These are phyloP conservation scores for Cephus runcator DNA, from an alignment of 2,888 invertebrate species.

Conservation along the genomic window DNA sequence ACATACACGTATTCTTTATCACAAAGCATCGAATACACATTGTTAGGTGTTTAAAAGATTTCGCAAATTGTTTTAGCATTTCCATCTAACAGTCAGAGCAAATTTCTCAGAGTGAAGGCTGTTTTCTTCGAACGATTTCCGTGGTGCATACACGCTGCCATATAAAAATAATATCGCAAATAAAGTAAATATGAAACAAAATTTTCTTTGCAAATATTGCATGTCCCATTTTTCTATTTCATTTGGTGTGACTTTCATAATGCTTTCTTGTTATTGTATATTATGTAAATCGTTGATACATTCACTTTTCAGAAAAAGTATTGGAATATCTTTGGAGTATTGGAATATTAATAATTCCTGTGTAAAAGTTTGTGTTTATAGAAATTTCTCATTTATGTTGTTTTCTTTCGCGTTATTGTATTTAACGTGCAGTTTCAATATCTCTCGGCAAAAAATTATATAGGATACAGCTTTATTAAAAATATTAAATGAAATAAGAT, in stretches of 20 bases:
- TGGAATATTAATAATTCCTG: not conserved
- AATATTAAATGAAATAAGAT: not conserved
- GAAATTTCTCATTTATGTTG: no score
- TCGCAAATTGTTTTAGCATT: not conserved
- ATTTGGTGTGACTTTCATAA: not conserved
- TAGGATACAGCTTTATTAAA: not conserved
- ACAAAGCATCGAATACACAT: not conserved
- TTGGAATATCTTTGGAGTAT: not conserved
- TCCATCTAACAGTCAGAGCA: not conserved
- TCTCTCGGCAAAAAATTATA: not conserved
- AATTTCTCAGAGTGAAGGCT: not conserved
- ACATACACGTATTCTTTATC: not conserved
- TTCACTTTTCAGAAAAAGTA: not conserved
- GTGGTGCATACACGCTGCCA: not conserved
- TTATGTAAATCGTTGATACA: no score
- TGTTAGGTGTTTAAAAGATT: not conserved
- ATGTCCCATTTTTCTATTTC: not conserved
- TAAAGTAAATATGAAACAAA: not conserved
- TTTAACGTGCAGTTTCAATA: not conserved
- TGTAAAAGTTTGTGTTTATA: no score
- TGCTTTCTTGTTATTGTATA: not conserved
- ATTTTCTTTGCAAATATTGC: not conserved
- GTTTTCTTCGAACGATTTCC: not conserved
- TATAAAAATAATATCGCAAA: not conserved
- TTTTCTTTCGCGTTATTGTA: not conserved